Conservation (phyloP, 2,888 invertebrate species). For the Xanthorhoe spadicearia region DNA sequence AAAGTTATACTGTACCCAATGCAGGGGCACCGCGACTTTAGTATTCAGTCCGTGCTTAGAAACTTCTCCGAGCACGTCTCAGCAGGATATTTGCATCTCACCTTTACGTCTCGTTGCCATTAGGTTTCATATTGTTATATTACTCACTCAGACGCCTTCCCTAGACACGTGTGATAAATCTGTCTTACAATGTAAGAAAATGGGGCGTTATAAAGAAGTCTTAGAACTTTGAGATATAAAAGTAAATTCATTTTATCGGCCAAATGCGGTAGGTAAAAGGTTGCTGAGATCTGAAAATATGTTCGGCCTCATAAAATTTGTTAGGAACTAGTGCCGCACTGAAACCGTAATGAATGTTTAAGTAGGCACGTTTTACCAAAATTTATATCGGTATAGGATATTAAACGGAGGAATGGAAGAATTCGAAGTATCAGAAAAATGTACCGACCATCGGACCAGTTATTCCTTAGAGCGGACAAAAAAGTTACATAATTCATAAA, state of each 20-base stretch:
- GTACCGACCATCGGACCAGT: conserved; percentile 37
- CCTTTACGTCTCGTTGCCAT: conserved; percentile 67
- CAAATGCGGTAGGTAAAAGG: conserved; percentile 20
- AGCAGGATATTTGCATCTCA: conserved; percentile 74
- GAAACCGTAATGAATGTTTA: conserved; percentile 41
- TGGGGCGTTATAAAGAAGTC: conserved; percentile 24
- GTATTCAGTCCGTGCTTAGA: conserved; percentile 69
- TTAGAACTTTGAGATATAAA: conserved; percentile 23
- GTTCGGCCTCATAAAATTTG: conserved; percentile 33
- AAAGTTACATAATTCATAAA: conserved; percentile 51
- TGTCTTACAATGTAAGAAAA: conserved; percentile 36
- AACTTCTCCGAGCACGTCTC: conserved; percentile 71
- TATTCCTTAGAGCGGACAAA: conserved; percentile 46
- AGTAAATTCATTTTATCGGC: conserved; percentile 24
- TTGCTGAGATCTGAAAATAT: conserved; percentile 30
- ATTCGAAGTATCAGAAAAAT: conserved; percentile 39
- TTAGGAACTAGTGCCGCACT: conserved; percentile 31
- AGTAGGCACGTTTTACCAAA: conserved; percentile 41
- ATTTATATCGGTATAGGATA: conserved; percentile 39
- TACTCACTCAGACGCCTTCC: conserved; percentile 50
- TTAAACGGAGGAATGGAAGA: conserved; percentile 32
- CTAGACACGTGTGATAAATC: conserved; percentile 38
- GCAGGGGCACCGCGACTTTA: conserved; percentile 57
- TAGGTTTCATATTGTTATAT: conserved; percentile 70
- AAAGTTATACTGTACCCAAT: conserved; percentile 45